Base-by-base conservation (phyloP, 2,888 invertebrate species). In the Elaeidobius kamerunicus region DNA sequence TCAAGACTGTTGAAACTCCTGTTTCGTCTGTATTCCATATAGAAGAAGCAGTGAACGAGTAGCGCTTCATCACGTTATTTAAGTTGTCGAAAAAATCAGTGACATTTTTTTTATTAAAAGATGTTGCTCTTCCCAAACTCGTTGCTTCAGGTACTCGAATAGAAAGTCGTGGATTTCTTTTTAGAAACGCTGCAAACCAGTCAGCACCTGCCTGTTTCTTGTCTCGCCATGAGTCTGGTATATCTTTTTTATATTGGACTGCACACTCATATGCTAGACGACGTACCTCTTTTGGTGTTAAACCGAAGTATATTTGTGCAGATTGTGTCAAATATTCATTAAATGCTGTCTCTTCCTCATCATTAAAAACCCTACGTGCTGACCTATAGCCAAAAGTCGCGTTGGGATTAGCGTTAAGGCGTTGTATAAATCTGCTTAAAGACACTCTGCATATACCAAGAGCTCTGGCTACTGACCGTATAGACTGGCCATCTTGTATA, bases 181-280 rank as follows among this genome's bases (percentile, higher is more conserved):
- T 48, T 41, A 49, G 14, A 34, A 41, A 41, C 41, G 42, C 42
- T 42, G 41, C 34, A 42, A 49, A 49, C 49, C 49, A 49, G 32
- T 49, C 49, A 42, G 41, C 42, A 34, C 49, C 41, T 35, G 49
- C 49, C 34, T 42, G 41, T 49, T 49, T 49, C 34, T 41, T 49
- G 34, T 41, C 32, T 17, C 34, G 32, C 23, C 49, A 49, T 32
- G 34, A 42, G 41, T 35, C 41, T 35, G 42, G 42, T 23, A 27
- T 41, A 34, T 49, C 15, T 42, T 28, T 42, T 42, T 42, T 42
- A 49, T 49, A 49, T 42, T 49, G 32, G 18, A 40, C 3, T 41
- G 39, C 48, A 41, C 48, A 48, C 32, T 48, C 48, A 32, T 48
- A 48, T 44, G 44, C 32, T 32, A 44, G 30, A 40, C 40, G 38